Evolutionary conservation across 2,113 vertebrate species (phyloP).

Genomic region (Mormoops blainvillei): DNA sequence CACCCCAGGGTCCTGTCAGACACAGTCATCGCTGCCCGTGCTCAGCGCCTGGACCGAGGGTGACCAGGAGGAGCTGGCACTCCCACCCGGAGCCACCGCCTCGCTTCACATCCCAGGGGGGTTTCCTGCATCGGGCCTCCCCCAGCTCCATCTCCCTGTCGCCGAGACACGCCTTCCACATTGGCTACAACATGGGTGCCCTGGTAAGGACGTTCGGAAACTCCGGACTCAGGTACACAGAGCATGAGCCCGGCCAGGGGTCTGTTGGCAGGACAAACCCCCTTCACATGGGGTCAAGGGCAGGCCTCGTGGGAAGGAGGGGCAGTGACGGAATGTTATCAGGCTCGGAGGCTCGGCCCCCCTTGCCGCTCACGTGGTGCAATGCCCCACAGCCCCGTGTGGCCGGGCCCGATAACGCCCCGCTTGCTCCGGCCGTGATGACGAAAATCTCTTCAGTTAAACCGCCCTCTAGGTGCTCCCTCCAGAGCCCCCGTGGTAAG

Average conservation of each 20-base stretch:
- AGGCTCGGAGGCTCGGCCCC: not conserved
- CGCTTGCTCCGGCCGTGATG: not conserved
- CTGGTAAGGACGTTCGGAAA: not conserved
- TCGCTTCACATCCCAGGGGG: not conserved
- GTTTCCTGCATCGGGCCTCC: not conserved
- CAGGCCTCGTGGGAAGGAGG: not conserved
- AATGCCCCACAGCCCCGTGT: not conserved
- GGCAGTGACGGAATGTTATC: not conserved
- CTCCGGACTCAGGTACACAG: accelerated
- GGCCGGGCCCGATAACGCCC: not conserved
- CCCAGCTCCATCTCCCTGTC: not conserved
- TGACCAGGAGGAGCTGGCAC: not conserved
- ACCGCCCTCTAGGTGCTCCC: not conserved
- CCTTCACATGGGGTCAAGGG: not conserved
- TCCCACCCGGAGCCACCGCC: accelerated
- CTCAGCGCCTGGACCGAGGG: not conserved
- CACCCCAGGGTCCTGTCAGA: not conserved
- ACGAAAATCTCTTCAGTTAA: constrained; percentile 58
- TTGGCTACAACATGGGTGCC: too few species aligned
- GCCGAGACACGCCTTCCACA: not conserved
- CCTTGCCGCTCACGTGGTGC: not conserved
- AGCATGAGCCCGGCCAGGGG: not conserved
- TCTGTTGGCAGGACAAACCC: not conserved
- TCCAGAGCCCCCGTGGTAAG: not conserved
- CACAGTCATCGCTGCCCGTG: not conserved